Evolutionary conservation across 2,888 invertebrate genomes (phyloP), one percentile per base, ranked within the genome.

Genomic region (Agriotes lineatus): DNA sequence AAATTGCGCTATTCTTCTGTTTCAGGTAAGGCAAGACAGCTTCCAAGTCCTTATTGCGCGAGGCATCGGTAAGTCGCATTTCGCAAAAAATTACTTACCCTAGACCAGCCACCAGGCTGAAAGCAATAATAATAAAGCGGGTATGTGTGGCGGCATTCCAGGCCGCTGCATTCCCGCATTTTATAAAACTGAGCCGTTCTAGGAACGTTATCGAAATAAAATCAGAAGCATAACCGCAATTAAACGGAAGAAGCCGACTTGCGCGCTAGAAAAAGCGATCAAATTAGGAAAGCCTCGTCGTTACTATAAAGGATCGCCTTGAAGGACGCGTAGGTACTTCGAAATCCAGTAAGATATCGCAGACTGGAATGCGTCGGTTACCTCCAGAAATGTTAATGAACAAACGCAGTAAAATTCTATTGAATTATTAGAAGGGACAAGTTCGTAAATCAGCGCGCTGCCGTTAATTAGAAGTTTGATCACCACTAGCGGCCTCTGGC

Each of bases 361-460:
- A 39, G 65, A 45, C 14, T 19, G 33, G 52, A 25, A 50, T 25
- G 30, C 30, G 9, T 50, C 33, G 44, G 48, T 60, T 60, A 63
- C 63, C 20, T 48, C 25, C n/a, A 25, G 54, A 45, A 63, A 52
- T 57, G 37, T 57, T 57, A 57, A 57, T 57, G 57, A 57, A 57
- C 57, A 39, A 39, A 39, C 20, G 37, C 7, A 33, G 56, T 39
- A 35, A 39, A 56, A 59, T 37, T 39, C 16, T 42, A 44, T 44
- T 30, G 59, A 59, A 59, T 44, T 59, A 59, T 59, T 42, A 42
- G 44, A 44, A 30, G n/a, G 12, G 39, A 30, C 59, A 25, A 18
- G 59, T 59, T 25, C 44, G 44, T 59, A 42, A 59, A 56, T 56
- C 56, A 39, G 33, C 18, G 5, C 12, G 39, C 22, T 20, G 37